These are phyloP conservation scores for Portunus trituberculatus DNA, from an alignment of 1,140 invertebrate species.

Conservation along the genomic window DNA sequence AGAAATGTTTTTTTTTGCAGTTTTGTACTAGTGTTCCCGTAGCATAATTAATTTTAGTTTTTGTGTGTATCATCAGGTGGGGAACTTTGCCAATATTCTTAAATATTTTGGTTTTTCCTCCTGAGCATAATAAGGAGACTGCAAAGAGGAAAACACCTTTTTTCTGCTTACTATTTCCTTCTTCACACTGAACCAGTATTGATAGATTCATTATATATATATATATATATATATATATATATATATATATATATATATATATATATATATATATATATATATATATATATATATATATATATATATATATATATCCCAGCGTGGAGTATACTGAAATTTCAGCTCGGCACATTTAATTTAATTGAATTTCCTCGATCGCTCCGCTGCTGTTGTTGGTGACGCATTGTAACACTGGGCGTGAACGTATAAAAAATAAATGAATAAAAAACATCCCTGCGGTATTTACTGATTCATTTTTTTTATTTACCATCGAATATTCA, in stretches of 20 bases:
- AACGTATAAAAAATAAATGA: constrained; percentile 22
- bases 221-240: constrained; percentile 12
- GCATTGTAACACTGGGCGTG: constrained; percentile 28
- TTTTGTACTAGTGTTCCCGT: no score
- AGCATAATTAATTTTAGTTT: no score
- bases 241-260: constrained; percentile 37
- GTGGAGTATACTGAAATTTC: neutral
- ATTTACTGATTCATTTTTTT: constrained; percentile 1
- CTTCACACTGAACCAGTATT: no score
- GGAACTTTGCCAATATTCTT: no score
- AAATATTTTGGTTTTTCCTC: no score
- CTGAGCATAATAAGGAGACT: no score
- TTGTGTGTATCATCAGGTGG: no score
- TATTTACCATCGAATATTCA: constrained; percentile 40
- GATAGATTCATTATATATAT: no score
- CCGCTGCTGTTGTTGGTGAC: neutral
- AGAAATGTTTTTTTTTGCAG: no score
- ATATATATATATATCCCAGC: neutral
- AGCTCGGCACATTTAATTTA: constrained; percentile 27
- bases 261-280: no score
- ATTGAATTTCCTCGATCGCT: constrained; percentile 39
- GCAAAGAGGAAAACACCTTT: no score
- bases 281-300: constrained; percentile 46
- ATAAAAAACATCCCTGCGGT: neutral
- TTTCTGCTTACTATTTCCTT: no score